Conservation (phyloP, 2,888 invertebrate genomes). For the Apantesis nais region DNA sequence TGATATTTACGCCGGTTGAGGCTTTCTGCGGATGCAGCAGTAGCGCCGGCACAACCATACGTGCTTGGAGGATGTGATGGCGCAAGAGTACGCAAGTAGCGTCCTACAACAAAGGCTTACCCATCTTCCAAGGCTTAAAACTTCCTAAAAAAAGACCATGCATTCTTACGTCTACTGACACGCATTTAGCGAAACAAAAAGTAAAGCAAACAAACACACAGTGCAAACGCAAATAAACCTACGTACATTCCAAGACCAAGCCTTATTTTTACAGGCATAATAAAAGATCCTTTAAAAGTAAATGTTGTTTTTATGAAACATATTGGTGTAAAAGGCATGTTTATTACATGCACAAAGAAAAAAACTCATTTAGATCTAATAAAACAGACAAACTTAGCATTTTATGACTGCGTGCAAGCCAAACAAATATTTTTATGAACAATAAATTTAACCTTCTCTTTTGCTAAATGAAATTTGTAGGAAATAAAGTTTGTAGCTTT, state of each 20-base stretch:
- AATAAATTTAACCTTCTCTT: background rate
- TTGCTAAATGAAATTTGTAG: background rate
- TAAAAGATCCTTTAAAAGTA: background rate
- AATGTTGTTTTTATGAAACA: background rate
- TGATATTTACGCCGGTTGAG: no score
- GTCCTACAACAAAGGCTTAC: no score
- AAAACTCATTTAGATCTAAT: background rate
- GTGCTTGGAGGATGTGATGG: no score
- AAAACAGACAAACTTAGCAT: background rate
- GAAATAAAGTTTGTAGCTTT: background rate
- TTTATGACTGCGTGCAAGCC: background rate
- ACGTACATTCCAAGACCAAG: background rate
- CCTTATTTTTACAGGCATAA: background rate
- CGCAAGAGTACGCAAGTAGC: no score
- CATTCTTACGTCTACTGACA: background rate
- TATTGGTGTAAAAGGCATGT: conserved; percentile 1
- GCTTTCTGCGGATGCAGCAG: no score
- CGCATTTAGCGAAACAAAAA: background rate
- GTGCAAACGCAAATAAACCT: background rate
- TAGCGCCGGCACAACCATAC: no score
- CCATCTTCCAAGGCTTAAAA: no score
- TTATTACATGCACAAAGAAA: conserved; percentile 1
- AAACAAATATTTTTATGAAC: conserved; percentile 6
- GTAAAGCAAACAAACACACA: background rate
- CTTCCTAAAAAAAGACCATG: background rate